Percentiles rank a stretch among this genome's conserved stretches.
Conservation (phyloP, 2,888 invertebrate species). For the Chydorus sphaericus region DNA sequence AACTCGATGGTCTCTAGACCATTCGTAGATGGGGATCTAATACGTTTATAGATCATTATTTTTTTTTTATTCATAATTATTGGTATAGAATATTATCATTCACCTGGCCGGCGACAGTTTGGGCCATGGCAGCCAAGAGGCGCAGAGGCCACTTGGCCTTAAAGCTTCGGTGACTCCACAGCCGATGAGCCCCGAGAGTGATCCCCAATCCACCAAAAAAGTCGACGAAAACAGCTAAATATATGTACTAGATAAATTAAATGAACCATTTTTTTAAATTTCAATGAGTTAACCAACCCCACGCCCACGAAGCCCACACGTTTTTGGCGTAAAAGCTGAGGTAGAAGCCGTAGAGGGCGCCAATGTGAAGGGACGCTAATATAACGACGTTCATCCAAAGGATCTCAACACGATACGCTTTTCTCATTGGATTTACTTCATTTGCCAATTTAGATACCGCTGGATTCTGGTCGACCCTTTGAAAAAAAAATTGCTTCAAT, state of each 20-base stretch:
- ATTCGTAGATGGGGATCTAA: slow-evolving; percentile 77
- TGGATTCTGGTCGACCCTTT: too few species aligned
- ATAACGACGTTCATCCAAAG: slow-evolving; percentile 66
- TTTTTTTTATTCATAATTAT: slow-evolving; percentile 38
- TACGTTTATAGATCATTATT: too few species aligned
- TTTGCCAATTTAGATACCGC: too few species aligned
- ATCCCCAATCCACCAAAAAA: slow-evolving; percentile 73
- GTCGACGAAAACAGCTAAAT: slow-evolving; percentile 54
- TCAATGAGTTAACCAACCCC: slow-evolving; percentile 40
- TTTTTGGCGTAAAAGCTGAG: slow-evolving; percentile 43
- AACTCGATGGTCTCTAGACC: slow-evolving; percentile 66
- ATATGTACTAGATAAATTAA: slow-evolving; percentile 13
- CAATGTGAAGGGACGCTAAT: slow-evolving; percentile 54
- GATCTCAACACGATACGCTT: too few species aligned
- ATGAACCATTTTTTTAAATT: background rate
- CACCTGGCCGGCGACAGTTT: slow-evolving; percentile 85
- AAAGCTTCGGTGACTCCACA: slow-evolving; percentile 92
- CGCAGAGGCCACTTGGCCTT: slow-evolving; percentile 84
- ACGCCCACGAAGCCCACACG: slow-evolving; percentile 43
- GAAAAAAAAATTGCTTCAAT: too few species aligned
- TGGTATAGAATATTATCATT: too few species aligned
- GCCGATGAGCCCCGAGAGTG: slow-evolving; percentile 89
- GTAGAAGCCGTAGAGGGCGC: slow-evolving; percentile 49
- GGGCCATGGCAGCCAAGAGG: slow-evolving; percentile 60
- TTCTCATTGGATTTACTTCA: too few species aligned